Evolutionary conservation across 1,140 invertebrate species (phyloP).

Genomic region (Caerostris darwini): DNA sequence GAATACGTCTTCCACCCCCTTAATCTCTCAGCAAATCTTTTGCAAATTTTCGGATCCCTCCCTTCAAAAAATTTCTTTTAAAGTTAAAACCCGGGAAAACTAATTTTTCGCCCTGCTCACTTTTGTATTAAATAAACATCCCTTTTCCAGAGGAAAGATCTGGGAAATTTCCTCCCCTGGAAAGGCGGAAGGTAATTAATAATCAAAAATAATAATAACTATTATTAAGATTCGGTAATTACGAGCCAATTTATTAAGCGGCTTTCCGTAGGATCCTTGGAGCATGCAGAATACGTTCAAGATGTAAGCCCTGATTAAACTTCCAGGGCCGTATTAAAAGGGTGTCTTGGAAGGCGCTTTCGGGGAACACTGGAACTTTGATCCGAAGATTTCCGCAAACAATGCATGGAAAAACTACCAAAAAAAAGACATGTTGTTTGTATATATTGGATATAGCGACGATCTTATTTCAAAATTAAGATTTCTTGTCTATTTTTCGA

Average conservation of each 20-base stretch:
- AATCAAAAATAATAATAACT: constrained; percentile 46
- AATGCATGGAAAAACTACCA: not conserved
- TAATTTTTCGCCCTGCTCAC: not conserved
- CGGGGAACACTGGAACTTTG: not conserved
- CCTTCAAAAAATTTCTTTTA: not conserved
- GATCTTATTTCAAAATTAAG: constrained; percentile 14
- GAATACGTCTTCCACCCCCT: too few species aligned
- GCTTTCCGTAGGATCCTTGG: not conserved
- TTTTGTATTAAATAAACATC: constrained; percentile 30
- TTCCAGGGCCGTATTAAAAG: not conserved
- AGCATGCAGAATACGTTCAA: constrained; percentile 20
- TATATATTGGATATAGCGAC: not conserved
- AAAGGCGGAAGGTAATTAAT: constrained; percentile 12
- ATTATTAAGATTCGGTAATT: constrained; percentile 45
- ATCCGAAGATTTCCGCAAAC: not conserved
- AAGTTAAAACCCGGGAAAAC: not conserved
- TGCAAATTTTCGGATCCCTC: not conserved
- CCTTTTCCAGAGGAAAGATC: not conserved
- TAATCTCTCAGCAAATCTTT: constrained; percentile 21
- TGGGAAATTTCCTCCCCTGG: not conserved
- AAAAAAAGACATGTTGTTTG: not conserved
- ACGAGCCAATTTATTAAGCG: constrained; percentile 44
- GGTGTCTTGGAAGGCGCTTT: not conserved
- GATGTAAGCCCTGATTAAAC: constrained; percentile 53
- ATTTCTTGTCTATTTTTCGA: not conserved